Evolutionary conservation across 2,113 vertebrate species (phyloP).

Genomic region (Bettongia penicillata): DNA sequence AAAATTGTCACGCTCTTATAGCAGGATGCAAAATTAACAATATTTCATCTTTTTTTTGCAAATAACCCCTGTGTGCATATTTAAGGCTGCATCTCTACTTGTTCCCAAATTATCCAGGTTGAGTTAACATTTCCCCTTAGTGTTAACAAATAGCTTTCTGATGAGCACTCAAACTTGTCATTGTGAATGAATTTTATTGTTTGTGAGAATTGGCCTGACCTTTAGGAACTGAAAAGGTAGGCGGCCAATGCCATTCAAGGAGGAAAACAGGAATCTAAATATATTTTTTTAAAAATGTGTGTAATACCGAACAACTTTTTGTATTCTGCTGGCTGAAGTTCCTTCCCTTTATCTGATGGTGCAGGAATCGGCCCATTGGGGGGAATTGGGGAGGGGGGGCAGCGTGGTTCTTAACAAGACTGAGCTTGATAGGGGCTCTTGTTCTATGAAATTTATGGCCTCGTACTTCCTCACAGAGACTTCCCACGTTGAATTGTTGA

Average conservation of each 20-base stretch:
- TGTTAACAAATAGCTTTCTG: not conserved
- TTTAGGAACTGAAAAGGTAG: too few species aligned
- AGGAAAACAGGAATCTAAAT: not conserved
- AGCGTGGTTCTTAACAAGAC: conserved; percentile 80
- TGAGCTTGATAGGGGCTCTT: conserved; percentile 83
- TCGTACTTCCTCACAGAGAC: conserved; percentile 85
- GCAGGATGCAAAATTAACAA: not conserved
- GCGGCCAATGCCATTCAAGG: not conserved
- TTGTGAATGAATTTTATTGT: not conserved
- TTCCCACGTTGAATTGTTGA: conserved; percentile 88
- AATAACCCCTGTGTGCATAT: not conserved
- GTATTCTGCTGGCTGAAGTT: not conserved
- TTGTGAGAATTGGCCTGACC: not conserved
- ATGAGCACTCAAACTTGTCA: not conserved
- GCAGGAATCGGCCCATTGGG: not conserved
- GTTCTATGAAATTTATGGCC: conserved; percentile 87
- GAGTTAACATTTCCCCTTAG: not conserved
- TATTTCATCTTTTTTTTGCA: not conserved
- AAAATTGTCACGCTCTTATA: too few species aligned
- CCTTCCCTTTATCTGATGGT: not conserved
- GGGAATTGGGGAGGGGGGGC: not conserved
- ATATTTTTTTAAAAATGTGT: not conserved
- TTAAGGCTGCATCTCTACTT: not conserved
- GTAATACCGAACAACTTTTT: not conserved
- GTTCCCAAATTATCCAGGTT: not conserved